phyloP scores from a whole-genome alignment of 2,113 vertebrate genomes.

The Rhipidura dahli region DNA sequence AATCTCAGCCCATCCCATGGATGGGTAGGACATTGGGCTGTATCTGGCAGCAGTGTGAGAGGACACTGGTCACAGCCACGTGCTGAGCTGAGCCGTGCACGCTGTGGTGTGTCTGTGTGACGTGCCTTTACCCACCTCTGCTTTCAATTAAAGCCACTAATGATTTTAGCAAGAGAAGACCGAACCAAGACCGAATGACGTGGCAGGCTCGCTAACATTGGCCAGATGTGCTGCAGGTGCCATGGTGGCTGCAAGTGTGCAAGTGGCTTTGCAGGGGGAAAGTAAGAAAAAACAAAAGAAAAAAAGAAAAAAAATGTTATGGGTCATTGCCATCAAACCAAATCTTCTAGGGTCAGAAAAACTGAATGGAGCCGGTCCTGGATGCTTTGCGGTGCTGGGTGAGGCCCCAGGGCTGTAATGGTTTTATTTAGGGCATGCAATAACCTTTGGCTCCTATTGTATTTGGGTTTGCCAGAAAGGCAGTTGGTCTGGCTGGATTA shows the following conservation, averaged over 20 bases:
- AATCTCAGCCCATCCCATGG: neutral
- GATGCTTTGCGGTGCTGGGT: neutral
- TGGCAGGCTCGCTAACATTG: accelerated
- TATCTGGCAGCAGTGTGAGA: neutral
- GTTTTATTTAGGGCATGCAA: conserved; percentile 29
- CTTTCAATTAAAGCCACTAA: neutral
- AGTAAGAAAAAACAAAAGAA: neutral
- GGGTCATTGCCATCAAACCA: neutral
- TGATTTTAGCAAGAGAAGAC: neutral
- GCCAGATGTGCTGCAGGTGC: conserved; percentile 1
- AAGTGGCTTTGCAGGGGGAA: neutral
- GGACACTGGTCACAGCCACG: accelerated
- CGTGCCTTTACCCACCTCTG: neutral
- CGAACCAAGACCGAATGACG: neutral
- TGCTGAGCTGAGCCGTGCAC: accelerated
- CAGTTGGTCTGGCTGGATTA: conserved; percentile 36
- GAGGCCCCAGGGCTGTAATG: neutral
- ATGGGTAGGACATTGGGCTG: accelerated
- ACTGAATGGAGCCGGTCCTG: neutral
- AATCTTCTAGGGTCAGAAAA: neutral
- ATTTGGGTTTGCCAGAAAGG: conserved; percentile 19
- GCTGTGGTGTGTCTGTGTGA: accelerated
- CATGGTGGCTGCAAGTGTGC: accelerated
- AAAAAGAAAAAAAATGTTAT: neutral
- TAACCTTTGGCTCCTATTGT: conserved; percentile 49